Conservation (phyloP, 2,888 invertebrate species). For the Achlya flavicornis region DNA sequence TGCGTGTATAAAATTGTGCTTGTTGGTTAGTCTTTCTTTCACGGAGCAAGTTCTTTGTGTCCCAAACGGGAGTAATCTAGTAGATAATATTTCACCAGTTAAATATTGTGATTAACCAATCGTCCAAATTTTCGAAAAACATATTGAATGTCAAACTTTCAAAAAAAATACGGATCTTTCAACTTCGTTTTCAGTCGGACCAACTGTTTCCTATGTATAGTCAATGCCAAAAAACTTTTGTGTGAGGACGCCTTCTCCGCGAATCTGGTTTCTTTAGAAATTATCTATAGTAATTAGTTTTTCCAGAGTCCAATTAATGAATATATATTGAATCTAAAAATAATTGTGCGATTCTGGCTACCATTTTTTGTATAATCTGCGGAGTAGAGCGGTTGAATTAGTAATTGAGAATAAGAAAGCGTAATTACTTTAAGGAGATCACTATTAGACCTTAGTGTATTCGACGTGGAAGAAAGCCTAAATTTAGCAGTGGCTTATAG, state of each 20-base stretch:
- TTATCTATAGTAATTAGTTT: not conserved
- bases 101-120: no score
- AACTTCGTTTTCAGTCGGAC: not conserved
- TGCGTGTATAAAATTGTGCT: no score
- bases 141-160: not conserved
- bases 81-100: no score
- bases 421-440: no score
- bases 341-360: not conserved
- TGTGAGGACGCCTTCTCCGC: not conserved
- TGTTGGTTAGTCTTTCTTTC: no score
- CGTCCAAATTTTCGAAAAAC: not conserved
- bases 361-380: not conserved
- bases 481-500: no score
- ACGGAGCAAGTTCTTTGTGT: no score
- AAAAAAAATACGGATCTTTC: not conserved
- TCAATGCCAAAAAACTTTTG: not conserved
- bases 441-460: no score
- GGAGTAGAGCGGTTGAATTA: not conserved
- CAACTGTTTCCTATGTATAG: constrained; percentile 3
- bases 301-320: not conserved
- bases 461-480: no score
- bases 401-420: not conserved
- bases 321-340: not conserved
- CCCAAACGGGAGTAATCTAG: no score
- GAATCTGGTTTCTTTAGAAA: constrained; percentile 10